Evolutionary conservation across 1,140 invertebrate species (phyloP).

Genomic region (Achatina immaculata): DNA sequence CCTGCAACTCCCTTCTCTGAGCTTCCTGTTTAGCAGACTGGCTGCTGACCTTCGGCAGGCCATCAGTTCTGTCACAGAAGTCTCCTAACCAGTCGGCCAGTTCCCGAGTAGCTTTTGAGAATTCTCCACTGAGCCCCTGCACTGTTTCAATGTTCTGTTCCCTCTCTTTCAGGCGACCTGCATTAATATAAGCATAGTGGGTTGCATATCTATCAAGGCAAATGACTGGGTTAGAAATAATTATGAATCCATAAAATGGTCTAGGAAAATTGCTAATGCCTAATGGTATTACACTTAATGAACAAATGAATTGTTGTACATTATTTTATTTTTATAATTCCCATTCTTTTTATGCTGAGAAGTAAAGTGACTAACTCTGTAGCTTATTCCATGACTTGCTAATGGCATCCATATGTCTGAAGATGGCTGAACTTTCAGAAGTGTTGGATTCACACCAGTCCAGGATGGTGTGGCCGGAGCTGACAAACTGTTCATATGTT

Average conservation of each 20-base stretch:
- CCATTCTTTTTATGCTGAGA: too few species aligned
- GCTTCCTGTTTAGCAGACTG: slow-evolving; percentile 81
- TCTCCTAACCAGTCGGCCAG: slow-evolving; percentile 79
- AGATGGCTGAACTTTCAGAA: slow-evolving; percentile 80
- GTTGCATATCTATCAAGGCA: neutral
- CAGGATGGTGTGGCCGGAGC: slow-evolving; percentile 84
- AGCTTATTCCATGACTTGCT: slow-evolving; percentile 74
- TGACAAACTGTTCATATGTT: slow-evolving; percentile 86
- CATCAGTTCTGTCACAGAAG: slow-evolving; percentile 84
- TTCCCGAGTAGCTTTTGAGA: slow-evolving; percentile 87
- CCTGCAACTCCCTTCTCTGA: slow-evolving; percentile 78
- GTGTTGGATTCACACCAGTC: slow-evolving; percentile 80
- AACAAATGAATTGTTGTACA: too few species aligned
- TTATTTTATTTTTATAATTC: too few species aligned
- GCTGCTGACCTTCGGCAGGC: slow-evolving; percentile 72
- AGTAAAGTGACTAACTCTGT: slow-evolving; percentile 35
- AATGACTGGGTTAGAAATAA: too few species aligned
- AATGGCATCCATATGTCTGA: slow-evolving; percentile 74
- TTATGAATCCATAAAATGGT: too few species aligned
- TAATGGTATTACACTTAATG: too few species aligned
- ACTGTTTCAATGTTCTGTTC: slow-evolving; percentile 58
- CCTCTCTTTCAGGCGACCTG: slow-evolving; percentile 57
- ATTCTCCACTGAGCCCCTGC: slow-evolving; percentile 80
- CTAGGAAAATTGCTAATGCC: too few species aligned
- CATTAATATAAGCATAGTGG: neutral